Conservation (phyloP, 2,113 vertebrate genomes). For the Malurus melanocephalus region DNA sequence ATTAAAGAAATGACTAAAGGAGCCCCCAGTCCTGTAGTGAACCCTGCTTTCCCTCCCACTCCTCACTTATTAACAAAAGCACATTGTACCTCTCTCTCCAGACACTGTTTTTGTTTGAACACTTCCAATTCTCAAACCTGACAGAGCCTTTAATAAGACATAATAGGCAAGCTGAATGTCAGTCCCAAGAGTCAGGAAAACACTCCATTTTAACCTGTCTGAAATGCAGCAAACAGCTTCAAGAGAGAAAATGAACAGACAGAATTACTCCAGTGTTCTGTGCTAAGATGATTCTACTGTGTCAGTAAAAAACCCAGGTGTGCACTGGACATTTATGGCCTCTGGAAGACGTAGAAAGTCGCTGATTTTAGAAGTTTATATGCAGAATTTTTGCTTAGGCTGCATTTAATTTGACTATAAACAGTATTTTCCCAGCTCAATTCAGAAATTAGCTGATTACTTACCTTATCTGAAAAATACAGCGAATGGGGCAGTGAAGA, state of each 20-base stretch:
- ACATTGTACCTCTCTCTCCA: not conserved
- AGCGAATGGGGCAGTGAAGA: not conserved
- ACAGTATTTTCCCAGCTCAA: not conserved
- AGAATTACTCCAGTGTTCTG: not conserved
- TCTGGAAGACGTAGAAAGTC: not conserved
- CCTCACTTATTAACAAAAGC: not conserved
- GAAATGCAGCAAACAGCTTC: conserved; percentile 38
- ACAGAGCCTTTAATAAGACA: conserved; percentile 45
- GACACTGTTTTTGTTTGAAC: conserved; percentile 47
- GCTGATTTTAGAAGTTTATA: not conserved
- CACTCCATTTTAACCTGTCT: conserved; percentile 27
- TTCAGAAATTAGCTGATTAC: not conserved
- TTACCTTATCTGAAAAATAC: not conserved
- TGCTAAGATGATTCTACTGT: not conserved
- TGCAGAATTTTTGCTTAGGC: not conserved
- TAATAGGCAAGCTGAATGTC: conserved; percentile 38
- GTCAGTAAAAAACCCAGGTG: accelerated
- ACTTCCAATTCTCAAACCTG: conserved; percentile 28
- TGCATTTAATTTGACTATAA: not conserved
- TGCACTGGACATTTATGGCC: accelerated
- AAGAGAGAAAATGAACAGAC: not conserved
- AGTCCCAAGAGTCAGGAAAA: conserved; percentile 40
- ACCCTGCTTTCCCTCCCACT: not conserved
- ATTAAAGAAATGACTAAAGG: not conserved
- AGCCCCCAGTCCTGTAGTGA: not conserved